Evolutionary conservation across 2,113 vertebrate species (phyloP), one percentile per base, ranked within the genome.

Genomic region (Calyptommatus sinebrachiatus): DNA sequence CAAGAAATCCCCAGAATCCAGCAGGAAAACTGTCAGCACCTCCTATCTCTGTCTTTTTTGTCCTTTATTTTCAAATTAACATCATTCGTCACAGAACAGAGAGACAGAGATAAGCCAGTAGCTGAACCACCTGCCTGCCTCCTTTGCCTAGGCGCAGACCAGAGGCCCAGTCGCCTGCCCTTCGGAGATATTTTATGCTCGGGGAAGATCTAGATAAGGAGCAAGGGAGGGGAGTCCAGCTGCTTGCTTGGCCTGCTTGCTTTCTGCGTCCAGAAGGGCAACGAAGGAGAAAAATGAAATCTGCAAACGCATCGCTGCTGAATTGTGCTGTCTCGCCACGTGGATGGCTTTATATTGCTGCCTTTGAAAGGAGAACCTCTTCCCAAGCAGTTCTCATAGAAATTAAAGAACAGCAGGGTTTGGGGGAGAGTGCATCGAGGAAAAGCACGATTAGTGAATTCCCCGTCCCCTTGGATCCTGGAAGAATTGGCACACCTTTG

Each of bases 1-100:
- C 24, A 75, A 63, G 50, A 48, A 21, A 29, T 21, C 35, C 68
- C 12, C 7, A 31, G 68, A 20, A 66, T 26, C 31, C 8, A 21
- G 35, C 20, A 21, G 68, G 18, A 35, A 35, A 70, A 22, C 31
- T 70, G 35, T 4, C 31, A 87, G 50, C 28, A 57, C 61, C 62
- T 79, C 66, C 65, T 78, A 65, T 53, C 67, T 80, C 45, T 9
- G 31, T 24, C 35, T 41, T 41, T 22, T 41, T 41, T 41, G 5
- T 45, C 68, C 31, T 80, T 72, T 41, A 31, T 70, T 63, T 76
- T 31, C 76, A 74, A 86, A 79, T 77, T 84, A 79, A 81, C 48
- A 79, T 63, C 60, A 84, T 81, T 84, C 77, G 84, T 83, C 76
- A 73, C 73, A 68, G 81, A 83, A 88, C 72, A 73, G 9, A 16